Conservation (phyloP, 2,888 invertebrate species). For the Sphaerophoria taeniata region DNA sequence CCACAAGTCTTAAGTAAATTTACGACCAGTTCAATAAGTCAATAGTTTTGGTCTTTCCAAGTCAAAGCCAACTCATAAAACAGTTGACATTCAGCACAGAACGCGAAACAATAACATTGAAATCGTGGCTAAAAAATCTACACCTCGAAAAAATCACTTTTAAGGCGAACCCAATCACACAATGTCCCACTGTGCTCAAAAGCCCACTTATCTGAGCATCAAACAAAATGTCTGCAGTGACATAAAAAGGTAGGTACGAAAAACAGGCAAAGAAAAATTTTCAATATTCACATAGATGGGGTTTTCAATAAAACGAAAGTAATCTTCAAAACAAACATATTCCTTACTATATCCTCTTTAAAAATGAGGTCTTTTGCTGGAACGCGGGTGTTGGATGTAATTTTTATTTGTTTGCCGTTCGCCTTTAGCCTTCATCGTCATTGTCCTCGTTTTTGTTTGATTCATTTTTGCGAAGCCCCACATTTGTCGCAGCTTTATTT, state of each 20-base stretch:
- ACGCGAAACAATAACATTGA: not conserved
- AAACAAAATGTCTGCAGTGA: not conserved
- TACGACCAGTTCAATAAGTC: constrained; percentile 66
- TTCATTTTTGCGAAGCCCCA: too few species aligned
- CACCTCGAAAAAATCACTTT: not conserved
- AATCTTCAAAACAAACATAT: constrained; percentile 54
- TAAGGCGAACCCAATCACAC: not conserved
- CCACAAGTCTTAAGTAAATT: constrained; percentile 43
- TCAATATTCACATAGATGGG: constrained; percentile 48
- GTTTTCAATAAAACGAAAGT: constrained; percentile 56
- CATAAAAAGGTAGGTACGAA: not conserved
- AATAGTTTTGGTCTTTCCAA: constrained; percentile 58
- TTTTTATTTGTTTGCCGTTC: constrained; percentile 49
- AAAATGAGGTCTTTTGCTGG: constrained; percentile 41
- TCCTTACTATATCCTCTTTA: not conserved
- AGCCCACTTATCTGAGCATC: not conserved
- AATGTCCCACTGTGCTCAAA: not conserved
- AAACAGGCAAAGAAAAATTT: constrained; percentile 30
- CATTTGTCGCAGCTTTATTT: not conserved
- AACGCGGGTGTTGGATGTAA: constrained; percentile 40
- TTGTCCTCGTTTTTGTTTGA: constrained; percentile 13
- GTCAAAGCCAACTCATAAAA: constrained; percentile 14
- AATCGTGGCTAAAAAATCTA: not conserved
- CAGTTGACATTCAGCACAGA: not conserved
- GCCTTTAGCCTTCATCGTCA: constrained; percentile 24